Percentiles rank a stretch among this genome's conserved stretches.
phyloP scores from a whole-genome alignment of 2,797 vertebrate species.

The Pangasius sanitwongsei region DNA sequence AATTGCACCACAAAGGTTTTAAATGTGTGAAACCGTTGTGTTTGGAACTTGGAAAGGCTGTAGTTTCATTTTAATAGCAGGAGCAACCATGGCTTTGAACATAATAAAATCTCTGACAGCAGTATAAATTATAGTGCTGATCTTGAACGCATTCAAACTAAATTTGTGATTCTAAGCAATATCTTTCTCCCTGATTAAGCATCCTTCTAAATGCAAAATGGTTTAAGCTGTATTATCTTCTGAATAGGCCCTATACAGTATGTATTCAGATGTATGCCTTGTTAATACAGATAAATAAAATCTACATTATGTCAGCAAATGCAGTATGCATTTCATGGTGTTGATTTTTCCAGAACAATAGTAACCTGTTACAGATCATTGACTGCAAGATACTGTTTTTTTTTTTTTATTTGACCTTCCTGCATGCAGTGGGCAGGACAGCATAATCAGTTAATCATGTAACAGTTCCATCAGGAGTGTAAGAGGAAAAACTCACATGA shows the following conservation, averaged over 20 bases:
- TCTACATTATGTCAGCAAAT: constrained; percentile 6
- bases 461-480: constrained; percentile 11
- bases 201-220: neutral
- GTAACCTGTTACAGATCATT: constrained; percentile 19
- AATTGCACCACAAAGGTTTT: neutral
- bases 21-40: neutral
- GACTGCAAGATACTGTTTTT: neutral
- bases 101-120: neutral
- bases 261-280: neutral
- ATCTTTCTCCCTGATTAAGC: neutral
- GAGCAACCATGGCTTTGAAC: neutral
- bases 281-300: neutral
- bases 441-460: constrained; percentile 27
- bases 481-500: constrained; percentile 15
- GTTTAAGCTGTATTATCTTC: neutral
- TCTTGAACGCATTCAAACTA: neutral
- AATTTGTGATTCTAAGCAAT: constrained; percentile 7
- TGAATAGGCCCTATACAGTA: neutral
- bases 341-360: constrained; percentile 2
- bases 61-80: neutral
- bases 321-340: neutral
- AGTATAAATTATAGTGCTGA: neutral
- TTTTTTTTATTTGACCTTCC: constrained; percentile 6
- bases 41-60: neutral
- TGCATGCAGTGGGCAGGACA: neutral